Evolutionary conservation across 2,888 invertebrate species (phyloP).

Genomic region (Agriotes lineatus): DNA sequence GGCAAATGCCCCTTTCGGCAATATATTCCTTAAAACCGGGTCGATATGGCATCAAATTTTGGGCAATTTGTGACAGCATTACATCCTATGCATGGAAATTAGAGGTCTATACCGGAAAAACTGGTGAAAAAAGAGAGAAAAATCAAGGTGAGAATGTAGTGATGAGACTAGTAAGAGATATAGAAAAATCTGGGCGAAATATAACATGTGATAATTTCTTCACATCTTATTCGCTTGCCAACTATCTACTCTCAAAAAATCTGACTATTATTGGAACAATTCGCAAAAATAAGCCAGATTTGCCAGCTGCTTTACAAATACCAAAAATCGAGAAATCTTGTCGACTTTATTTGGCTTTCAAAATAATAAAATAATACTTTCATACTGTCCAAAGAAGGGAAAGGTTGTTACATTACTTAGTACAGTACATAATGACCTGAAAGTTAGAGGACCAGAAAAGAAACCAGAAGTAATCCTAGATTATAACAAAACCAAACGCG

Average conservation of each 20-base stretch:
- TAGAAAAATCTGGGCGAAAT: conserved; percentile 1
- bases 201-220: neutral
- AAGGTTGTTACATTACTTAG: no score
- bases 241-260: conserved; percentile 18
- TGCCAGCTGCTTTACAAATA: conserved; percentile 19
- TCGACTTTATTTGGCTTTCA: conserved; percentile 1
- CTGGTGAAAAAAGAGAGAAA: conserved; percentile 16
- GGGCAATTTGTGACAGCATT: conserved; percentile 30
- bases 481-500: conserved; percentile 24
- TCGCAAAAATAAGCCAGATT: conserved; percentile 22
- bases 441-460: conserved; percentile 17
- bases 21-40: conserved; percentile 9
- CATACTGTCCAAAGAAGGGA: no score
- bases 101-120: no score
- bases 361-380: no score
- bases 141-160: conserved; percentile 13
- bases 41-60: conserved; percentile 23
- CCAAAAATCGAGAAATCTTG: conserved; percentile 17
- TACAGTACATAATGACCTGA: no score
- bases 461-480: conserved; percentile 26
- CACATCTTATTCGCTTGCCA: conserved; percentile 21
- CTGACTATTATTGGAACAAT: conserved; percentile 9
- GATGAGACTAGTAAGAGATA: conserved; percentile 10
- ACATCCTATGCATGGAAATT: neutral
- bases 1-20: no score